Evolutionary conservation across 2,888 invertebrate species (phyloP).

Genomic region (Anagyrus pseudococci): DNA sequence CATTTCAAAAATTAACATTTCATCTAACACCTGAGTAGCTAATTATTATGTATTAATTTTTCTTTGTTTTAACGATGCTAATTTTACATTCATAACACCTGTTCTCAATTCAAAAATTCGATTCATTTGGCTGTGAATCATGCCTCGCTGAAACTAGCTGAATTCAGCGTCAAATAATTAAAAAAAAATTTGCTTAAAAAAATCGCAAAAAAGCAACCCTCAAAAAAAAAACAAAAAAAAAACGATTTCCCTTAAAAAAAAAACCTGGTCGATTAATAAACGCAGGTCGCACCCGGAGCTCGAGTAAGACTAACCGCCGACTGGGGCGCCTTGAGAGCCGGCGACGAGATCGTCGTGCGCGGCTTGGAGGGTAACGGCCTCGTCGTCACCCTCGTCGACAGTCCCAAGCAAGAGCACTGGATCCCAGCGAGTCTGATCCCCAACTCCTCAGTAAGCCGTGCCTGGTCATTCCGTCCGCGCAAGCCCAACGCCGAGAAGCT

Average conservation of each 20-base stretch:
- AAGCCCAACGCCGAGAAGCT: conserved; percentile 47
- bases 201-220: not conserved
- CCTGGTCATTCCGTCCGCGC: conserved; percentile 58
- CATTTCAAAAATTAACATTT: too few relatives aligned
- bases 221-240: not conserved
- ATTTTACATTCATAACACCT: too few relatives aligned
- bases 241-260: not conserved
- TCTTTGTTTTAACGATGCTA: too few relatives aligned
- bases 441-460: conserved; percentile 56
- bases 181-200: not conserved
- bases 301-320: conserved; percentile 57
- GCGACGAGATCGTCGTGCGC: conserved; percentile 56
- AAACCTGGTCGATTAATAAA: not conserved
- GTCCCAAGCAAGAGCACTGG: conserved; percentile 57
- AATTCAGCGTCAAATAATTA: too few relatives aligned
- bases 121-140: too few relatives aligned
- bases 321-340: conserved; percentile 57
- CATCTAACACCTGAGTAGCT: too few relatives aligned
- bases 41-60: too few relatives aligned
- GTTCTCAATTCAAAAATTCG: too few relatives aligned
- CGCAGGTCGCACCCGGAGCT: conserved; percentile 58
- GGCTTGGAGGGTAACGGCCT: conserved; percentile 57
- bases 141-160: too few relatives aligned
- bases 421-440: conserved; percentile 60
- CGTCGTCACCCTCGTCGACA: conserved; percentile 51